Evolutionary conservation across 2,797 vertebrate genomes (phyloP).

Genomic region (Clarias pachynema): DNA sequence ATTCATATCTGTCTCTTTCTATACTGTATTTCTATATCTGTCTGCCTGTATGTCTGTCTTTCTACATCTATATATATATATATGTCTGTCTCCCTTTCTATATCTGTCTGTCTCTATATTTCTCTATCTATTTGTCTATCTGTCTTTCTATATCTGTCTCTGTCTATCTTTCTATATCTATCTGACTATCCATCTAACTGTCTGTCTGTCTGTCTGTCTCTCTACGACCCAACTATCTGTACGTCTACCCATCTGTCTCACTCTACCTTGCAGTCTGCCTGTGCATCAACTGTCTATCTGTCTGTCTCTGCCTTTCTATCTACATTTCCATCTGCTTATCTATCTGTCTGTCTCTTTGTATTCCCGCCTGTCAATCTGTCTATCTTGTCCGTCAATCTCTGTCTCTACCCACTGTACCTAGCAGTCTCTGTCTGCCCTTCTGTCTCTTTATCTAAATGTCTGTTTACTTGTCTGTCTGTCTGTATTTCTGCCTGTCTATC

Average conservation of each 20-base stretch:
- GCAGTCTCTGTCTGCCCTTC: background rate
- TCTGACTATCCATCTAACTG: background rate
- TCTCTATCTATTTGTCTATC: background rate
- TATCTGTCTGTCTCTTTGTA: background rate
- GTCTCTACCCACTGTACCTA: too few species aligned
- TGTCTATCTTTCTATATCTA: too few species aligned
- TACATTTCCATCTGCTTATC: background rate
- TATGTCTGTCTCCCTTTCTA: background rate
- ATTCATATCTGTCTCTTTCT: background rate
- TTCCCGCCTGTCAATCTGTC: background rate
- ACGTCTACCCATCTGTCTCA: too few species aligned
- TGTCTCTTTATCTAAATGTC: background rate
- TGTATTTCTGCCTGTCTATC: background rate
- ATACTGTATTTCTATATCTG: too few species aligned
- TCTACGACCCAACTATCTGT: background rate
- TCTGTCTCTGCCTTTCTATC: background rate
- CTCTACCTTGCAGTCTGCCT: background rate
- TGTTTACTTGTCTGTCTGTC: background rate
- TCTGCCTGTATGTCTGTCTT: background rate
- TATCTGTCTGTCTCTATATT: background rate
- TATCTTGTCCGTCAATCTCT: background rate
- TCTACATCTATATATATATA: background rate
- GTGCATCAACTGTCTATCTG: background rate
- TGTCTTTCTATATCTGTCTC: background rate
- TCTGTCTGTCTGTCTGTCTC: background rate